These are phyloP conservation scores for Diceros bicornis DNA, from an alignment of 2,797 vertebrate species.

Conservation along the genomic window DNA sequence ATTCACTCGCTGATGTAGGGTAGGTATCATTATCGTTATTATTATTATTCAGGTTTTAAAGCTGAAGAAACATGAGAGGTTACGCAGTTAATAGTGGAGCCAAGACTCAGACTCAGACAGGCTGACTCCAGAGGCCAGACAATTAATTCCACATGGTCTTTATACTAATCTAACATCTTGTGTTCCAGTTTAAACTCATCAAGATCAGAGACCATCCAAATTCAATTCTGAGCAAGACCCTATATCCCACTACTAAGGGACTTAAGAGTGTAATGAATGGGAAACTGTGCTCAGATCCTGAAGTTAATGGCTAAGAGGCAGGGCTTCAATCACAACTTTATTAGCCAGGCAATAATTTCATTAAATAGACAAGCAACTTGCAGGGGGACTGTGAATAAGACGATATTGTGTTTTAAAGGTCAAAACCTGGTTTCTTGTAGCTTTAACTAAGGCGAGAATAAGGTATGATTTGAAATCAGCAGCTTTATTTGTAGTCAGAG, in stretches of 20 bases:
- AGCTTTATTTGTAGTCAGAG: not conserved
- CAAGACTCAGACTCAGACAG: not conserved
- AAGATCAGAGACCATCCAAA: slow-evolving; percentile 38
- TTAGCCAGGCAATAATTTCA: slow-evolving; percentile 66
- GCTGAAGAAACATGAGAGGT: not conserved
- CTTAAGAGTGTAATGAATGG: slow-evolving; percentile 37
- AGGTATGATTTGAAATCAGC: slow-evolving; percentile 10
- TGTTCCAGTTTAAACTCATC: slow-evolving; percentile 53
- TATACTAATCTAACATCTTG: slow-evolving; percentile 19
- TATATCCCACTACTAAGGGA: slow-evolving; percentile 9
- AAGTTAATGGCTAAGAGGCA: slow-evolving; percentile 53
- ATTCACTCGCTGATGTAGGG: not conserved
- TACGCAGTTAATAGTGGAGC: not conserved
- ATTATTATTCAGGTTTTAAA: not conserved
- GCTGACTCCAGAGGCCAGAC: not conserved
- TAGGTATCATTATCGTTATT: not conserved
- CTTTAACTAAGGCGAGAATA: not conserved
- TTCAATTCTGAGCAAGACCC: slow-evolving; percentile 41
- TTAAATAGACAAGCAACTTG: slow-evolving; percentile 67
- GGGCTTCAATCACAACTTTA: slow-evolving; percentile 53
- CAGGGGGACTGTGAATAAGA: slow-evolving; percentile 48
- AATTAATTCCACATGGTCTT: not conserved
- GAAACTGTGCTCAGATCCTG: slow-evolving; percentile 48
- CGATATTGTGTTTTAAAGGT: slow-evolving; percentile 65
- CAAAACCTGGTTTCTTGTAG: slow-evolving; percentile 7